Evolutionary conservation across 2,113 vertebrate genomes (phyloP).

Genomic region (Oreochromis spilurus): DNA sequence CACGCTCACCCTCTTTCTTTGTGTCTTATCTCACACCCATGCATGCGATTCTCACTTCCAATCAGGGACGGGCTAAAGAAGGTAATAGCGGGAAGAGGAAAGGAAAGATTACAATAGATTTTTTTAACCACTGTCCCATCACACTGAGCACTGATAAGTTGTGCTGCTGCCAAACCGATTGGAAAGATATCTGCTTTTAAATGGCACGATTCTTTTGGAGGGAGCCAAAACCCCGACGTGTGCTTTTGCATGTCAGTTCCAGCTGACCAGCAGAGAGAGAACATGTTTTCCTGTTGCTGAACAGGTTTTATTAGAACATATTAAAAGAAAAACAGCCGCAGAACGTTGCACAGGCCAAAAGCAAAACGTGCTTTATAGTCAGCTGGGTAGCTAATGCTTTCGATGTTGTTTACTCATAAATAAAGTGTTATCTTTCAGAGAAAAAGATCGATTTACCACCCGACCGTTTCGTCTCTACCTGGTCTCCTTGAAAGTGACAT

Average conservation of each 20-base stretch:
- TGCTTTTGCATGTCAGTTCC: constrained; percentile 39
- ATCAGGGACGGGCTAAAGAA: constrained; percentile 56
- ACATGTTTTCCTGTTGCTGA: constrained; percentile 38
- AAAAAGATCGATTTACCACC: constrained; percentile 44
- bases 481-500: constrained; percentile 58
- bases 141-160: constrained; percentile 64
- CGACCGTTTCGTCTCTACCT: constrained; percentile 16
- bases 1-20: constrained; percentile 28
- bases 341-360: constrained; percentile 1
- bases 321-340: background rate
- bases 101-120: constrained; percentile 65
- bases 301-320: constrained; percentile 13
- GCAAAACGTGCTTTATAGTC: background rate
- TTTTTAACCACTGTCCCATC: constrained; percentile 62
- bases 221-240: constrained; percentile 46
- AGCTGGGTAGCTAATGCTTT: constrained; percentile 11
- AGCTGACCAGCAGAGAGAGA: constrained; percentile 8
- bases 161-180: constrained; percentile 55
- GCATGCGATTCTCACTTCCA: constrained; percentile 39
- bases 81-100: constrained; percentile 64
- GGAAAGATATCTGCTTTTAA: constrained; percentile 67
- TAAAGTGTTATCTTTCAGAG: constrained; percentile 34
- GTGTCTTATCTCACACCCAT: constrained; percentile 40
- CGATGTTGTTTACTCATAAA: constrained; percentile 33
- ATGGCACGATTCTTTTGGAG: constrained; percentile 57